These are phyloP conservation scores for Phenacoccus solenopsis DNA, from an alignment of 1,140 invertebrate genomes.

Conservation along the genomic window DNA sequence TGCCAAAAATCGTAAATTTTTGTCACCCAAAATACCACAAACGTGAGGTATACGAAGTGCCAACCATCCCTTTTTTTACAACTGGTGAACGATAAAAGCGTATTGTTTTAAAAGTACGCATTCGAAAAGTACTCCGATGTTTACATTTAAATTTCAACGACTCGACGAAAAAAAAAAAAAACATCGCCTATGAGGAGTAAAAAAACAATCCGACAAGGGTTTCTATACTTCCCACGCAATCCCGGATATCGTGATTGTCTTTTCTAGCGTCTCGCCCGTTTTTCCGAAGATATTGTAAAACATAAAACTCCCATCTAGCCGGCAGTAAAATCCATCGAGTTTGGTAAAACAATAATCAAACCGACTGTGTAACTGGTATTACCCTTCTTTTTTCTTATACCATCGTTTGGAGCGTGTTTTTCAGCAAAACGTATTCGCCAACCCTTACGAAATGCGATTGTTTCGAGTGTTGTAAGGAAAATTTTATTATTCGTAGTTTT, in stretches of 20 bases:
- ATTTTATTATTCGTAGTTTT: too few species aligned
- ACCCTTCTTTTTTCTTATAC: neutral
- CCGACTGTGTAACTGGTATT: neutral
- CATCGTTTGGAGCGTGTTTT: too few species aligned
- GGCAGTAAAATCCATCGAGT: conserved; percentile 7
- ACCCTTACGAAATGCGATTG: too few species aligned
- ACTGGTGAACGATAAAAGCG: conserved; percentile 1
- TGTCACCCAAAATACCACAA: too few species aligned
- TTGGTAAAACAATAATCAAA: conserved; percentile 18
- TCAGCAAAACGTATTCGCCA: too few species aligned
- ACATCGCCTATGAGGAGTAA: neutral
- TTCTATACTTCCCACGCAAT: neutral
- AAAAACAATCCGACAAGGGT: neutral
- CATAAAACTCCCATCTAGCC: conserved; percentile 12
- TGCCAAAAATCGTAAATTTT: too few species aligned
- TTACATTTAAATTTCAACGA: conserved; percentile 14
- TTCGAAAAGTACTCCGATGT: neutral
- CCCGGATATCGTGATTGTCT: conserved; percentile 10
- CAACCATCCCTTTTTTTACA: neutral
- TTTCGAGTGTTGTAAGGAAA: too few species aligned
- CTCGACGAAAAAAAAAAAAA: neutral
- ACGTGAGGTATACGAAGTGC: too few species aligned
- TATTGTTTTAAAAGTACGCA: neutral
- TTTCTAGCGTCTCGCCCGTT: neutral
- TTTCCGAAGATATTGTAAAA: neutral